Evolutionary conservation across 2,888 invertebrate species (phyloP), one percentile per base, ranked within the genome.

Genomic region (Agrilus cyanescens): DNA sequence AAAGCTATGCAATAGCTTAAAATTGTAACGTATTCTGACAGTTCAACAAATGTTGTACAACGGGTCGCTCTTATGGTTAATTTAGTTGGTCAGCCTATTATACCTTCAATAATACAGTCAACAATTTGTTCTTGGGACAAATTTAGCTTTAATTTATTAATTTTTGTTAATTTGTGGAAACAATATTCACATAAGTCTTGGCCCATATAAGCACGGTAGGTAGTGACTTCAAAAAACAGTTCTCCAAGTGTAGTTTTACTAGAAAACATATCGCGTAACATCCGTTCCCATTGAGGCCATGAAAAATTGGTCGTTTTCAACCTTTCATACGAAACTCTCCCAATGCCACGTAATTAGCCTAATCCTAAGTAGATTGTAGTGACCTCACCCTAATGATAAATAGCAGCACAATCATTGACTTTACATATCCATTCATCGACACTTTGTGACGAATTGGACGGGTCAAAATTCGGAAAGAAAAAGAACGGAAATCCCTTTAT

Each of bases 351-450:
- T 20, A 40, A 32, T 41, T 41, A 37, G 12, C 37, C 41, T 29
- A 41, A 31, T 12, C 37, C 41, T 41, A 41, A 25, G 37, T 41
- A 41, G 14, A 41, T 37, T 36, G 20, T 37, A 13, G 42, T 37
- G 16, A 42, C 31, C 37, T 37, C 40, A 40, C 40, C 43, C 43
- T 40, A 43, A 16, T 43, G 38, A 40, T 40, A 43, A 34, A 41
- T 43, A 12, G n/a, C 13, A 30, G 43, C 43, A 41, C 16, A 43
- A 39, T 40, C 40, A 33, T 41, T 43, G 25, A 43, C 40, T 12
- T 18, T 31, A 20, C 25, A 16, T 20, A 38, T n/a, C 38, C 38
- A 37, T 12, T 38, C 38, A 20, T 31, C 31, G 7, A 38, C 38
- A 38, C 31, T 38, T 14, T 37, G 38, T 13, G 37, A 12, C 30